Evolutionary conservation across 2,888 invertebrate species (phyloP), one percentile per base, ranked within the genome.

Genomic region (Habrosyne pyritoides): DNA sequence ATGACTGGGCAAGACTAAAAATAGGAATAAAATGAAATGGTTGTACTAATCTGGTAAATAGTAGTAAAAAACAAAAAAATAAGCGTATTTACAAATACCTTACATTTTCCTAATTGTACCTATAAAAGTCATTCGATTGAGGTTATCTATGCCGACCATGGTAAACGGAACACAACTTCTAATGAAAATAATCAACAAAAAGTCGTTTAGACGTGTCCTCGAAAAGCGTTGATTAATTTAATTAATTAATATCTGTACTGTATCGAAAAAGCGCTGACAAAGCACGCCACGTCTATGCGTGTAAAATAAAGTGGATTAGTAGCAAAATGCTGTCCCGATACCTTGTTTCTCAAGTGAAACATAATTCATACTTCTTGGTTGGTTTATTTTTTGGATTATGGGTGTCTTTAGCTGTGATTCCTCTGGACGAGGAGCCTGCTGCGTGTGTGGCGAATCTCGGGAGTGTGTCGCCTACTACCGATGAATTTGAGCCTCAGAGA

Each of bases 341-440:
- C 66, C 81, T 93, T 55, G 87, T 88, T 68, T 86, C 91, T 52
- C 93, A 93, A 76, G 84, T 91, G 69, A 93, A 93, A 69, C 93
- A 93, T 70, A 94, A 94, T 73, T 93, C 93, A 28, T 94, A 93
- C 79, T 93, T 94, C 74, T 79, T 94, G 58, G 81, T 93, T 63
- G 94, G 94, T 18, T 67, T 94, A 58, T 91, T 86, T 62, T 71
- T 94, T 54, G 94, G 94, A 6, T 79, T 94, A 28, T 93, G 93
- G 83, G 69, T 94, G 61, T 93, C 94, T 55, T 78, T 94, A 57
- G 87, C 91, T 26, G 78, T 91, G 33, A 85, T 93, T 48, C 93
- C 94, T 0, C 71, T 93, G 47, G 92, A 93, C 18, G 86, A 92
- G 21, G 85, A 71, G 66, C 68, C 69, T 30, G 67, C 60, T 6